Evolutionary conservation across 2,113 vertebrate genomes (phyloP), one percentile per base, ranked within the genome.

Genomic region (Solenodon paradoxus): DNA sequence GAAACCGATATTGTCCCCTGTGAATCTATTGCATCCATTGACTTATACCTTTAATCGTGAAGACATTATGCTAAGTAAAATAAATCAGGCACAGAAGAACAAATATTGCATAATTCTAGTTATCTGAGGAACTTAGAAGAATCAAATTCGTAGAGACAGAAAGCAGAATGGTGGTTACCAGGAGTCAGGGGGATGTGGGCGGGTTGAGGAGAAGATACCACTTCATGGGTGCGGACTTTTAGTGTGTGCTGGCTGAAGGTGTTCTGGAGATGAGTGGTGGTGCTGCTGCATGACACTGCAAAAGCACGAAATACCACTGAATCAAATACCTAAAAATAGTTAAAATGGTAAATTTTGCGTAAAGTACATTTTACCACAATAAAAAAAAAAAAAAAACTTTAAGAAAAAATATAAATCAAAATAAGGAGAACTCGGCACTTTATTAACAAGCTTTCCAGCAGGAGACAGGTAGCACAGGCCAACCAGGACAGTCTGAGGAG

Each of bases 351-450:
- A 35, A 81, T 72, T 72, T 83, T 57, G 20, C 3, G 30, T 30
- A 42, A n/a, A 61, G 78, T 19, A 63, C 0, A 2, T 89, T 90
- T 68, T 84, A 32, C n/a, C 89, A 93, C 82, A 82, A 95, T 35
- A n/a, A 53, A 63, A 90, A 80, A 74, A 24, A 87, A 49, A 17
- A 91, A 49, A 19, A 55, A 5, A n/a, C n/a, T n/a, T n/a, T n/a
- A n/a, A 83, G 95, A 68, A 74, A 45, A 87, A 83, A 64, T 26
- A 85, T n/a, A n/a, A n/a, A n/a, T n/a, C n/a, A 95, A 42, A 90
- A 87, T 38, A 57, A 20, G 35, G 4, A n/a, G n/a, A n/a, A n/a
- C n/a, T n/a, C n/a, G n/a, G 38, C 51, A 4, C 88, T 94, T 74
- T 90, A 63, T 92, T 38, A 47, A 20, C 86, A n/a, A 69, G 49